These are phyloP conservation scores for Cossypha niveicapilla DNA, from an alignment of 2,797 vertebrate genomes.

Conservation along the genomic window DNA sequence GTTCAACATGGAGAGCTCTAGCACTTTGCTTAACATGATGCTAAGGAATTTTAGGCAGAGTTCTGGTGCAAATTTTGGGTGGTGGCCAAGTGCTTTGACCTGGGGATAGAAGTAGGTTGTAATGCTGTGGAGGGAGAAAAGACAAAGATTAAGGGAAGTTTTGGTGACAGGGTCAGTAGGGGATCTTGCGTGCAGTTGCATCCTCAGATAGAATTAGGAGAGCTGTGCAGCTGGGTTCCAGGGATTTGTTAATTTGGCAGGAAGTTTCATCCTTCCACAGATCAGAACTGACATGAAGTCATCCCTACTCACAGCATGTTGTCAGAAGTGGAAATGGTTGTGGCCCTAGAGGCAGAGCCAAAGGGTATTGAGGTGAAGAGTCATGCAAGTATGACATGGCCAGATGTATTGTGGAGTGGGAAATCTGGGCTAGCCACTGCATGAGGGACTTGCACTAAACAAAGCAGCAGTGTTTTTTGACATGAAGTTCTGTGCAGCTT, in stretches of 20 bases:
- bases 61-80: neutral
- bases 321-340: neutral
- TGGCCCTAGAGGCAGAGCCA: neutral
- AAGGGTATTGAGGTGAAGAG: neutral
- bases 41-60: neutral
- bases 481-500: neutral
- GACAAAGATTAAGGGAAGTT: neutral
- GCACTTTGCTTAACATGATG: neutral
- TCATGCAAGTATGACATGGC: neutral
- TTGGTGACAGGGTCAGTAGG: neutral
- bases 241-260: neutral
- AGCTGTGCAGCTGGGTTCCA: neutral
- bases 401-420: neutral
- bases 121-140: neutral
- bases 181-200: neutral
- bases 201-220: neutral
- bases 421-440: neutral
- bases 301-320: rapidly evolving
- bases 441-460: neutral
- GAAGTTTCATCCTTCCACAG: neutral
- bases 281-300: neutral
- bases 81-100: neutral
- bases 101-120: neutral
- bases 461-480: neutral
- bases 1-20: neutral